Evolutionary conservation across 30 jellyfish, hydroid and myxozoan genomes (phyloP).

Genomic region (Euphysa ruthae): DNA sequence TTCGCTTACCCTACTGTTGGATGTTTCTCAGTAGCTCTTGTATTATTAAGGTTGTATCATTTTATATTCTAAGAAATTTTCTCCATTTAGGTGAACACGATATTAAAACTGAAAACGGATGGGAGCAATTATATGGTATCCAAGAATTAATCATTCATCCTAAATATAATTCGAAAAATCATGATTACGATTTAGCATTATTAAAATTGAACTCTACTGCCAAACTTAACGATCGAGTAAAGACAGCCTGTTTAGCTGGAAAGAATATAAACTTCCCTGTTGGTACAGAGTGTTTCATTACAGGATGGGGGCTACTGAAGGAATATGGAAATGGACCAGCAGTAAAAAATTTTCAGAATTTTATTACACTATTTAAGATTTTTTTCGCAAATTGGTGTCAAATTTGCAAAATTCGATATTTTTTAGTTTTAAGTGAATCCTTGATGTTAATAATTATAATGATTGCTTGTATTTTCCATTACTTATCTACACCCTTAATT

Average conservation of each 20-base stretch:
- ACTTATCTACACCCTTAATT: too few species aligned
- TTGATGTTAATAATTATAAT: too few species aligned
- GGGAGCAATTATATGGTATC: slow-evolving; percentile 64
- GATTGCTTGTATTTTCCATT: too few species aligned
- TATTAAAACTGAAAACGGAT: slow-evolving; percentile 35
- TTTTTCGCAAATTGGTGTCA: too few species aligned
- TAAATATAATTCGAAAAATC: slow-evolving; percentile 33
- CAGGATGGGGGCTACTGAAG: slow-evolving; percentile 96
- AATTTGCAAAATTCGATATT: too few species aligned
- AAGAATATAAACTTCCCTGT: slow-evolving; percentile 63
- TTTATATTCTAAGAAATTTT: too few species aligned
- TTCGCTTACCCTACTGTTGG: too few species aligned
- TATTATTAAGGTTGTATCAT: too few species aligned
- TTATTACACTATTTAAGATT: too few species aligned
- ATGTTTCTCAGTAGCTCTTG: too few species aligned
- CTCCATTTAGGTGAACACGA: slow-evolving; percentile 93
- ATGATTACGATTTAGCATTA: slow-evolving; percentile 70
- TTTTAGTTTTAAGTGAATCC: too few species aligned
- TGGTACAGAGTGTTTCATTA: slow-evolving; percentile 72
- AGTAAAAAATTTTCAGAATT: too few species aligned
- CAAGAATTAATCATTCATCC: slow-evolving; percentile 82
- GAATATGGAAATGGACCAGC: slow-evolving; percentile 81
- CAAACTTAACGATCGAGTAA: slow-evolving; percentile 50
- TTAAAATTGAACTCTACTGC: slow-evolving; percentile 55
- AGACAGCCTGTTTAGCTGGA: slow-evolving; percentile 86